Base-by-base conservation (phyloP, 2,888 invertebrate genomes). In the Alloplasta piceator region DNA sequence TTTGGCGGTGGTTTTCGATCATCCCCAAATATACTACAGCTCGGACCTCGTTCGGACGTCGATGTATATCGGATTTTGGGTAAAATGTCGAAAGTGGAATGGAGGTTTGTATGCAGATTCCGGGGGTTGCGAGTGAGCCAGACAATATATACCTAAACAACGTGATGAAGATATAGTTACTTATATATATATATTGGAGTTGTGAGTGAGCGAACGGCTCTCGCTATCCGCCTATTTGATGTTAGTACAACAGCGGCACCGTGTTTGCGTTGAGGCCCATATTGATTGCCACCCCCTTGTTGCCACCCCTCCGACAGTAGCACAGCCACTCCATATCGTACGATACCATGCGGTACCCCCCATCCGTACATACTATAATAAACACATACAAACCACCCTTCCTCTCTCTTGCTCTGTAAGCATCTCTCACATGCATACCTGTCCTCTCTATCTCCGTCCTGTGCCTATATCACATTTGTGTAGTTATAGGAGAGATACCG, bases 261-360 rank as follows among this genome's bases (percentile, higher is more conserved):
- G 91, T 92, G 92, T 92, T 92, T 92, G 91, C 91, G 90, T 90
- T 92, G 91, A 92, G 91, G 91, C 91, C 91, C 91, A 92, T 92
- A 92, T 92, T 92, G 92, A 92, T 92, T 92, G 92, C 91, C 91
- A 89, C 89, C 91, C 26, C 91, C 90, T 67, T 91, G 90, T 91
- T 89, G 89, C 88, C 90, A 87, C 85, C 88, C 78, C 75, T 83
- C 26, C 72, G 72, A 70, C 74, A 81, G 82, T 87, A 85, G 87
- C 87, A 87, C 86, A 86, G 87, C 85, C 85, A 88, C 86, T 88
- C 88, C 88, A 87, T 88, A 88, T 87, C 88, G 86, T 87, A 86
- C 88, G 85, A 87, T 86, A 84, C 86, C 85, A 74, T 74, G 77
- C 80, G 68, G 78, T 74, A 55, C 66, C 70, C 78, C 79, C 74